Base-by-base conservation (phyloP, 2,113 vertebrate species). In the Bostrychus sinensis region DNA sequence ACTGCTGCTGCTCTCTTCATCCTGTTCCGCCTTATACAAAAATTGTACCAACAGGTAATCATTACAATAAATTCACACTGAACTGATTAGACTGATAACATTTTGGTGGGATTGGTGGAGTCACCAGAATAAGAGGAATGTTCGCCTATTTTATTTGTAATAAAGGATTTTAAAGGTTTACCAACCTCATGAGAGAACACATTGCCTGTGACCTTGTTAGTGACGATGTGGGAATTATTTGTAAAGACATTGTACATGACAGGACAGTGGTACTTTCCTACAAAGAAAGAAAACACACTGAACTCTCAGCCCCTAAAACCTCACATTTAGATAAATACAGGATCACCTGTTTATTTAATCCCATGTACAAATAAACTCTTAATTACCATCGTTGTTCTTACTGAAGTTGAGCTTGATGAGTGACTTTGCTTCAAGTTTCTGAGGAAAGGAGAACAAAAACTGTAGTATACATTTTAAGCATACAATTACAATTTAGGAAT, bases 181-280 rank as follows among this genome's bases (percentile, higher is more conserved):
- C 90, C 22, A 12, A 98, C 97, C 95, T 99, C 97, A 5, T 94
- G 37, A 11, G 94, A 94, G 55, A 94, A 99, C 53, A 99, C 97
- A 4, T 99, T 98, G 67, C 97, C 97, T 0, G 95, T 96, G 20
- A 95, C 93, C 86, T 89, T 95, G 91, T 96, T 93, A 63, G 95
- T 85, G 76, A 98, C 93, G 0, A 99, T 97, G 82, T 99, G 94
- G 20, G 95, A 98, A 56, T 97, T 98, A 84, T 98, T 97, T 22
- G 95, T 98, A 92, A 99, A 98, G 23, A 99, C 92, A 0, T 89
- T 95, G 85, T 96, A 99, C 4, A 98, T 92, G 63, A 98, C 95
- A 0, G 97, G 97, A 72, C 97, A 98, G 89, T 98, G 96, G 80
- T 95, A 98, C 77, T 99, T 96, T 43, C 94, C 97, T 99, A 69